phyloP scores from a whole-genome alignment of 2,113 vertebrate species.

The Gnathonemus longibarbis region DNA sequence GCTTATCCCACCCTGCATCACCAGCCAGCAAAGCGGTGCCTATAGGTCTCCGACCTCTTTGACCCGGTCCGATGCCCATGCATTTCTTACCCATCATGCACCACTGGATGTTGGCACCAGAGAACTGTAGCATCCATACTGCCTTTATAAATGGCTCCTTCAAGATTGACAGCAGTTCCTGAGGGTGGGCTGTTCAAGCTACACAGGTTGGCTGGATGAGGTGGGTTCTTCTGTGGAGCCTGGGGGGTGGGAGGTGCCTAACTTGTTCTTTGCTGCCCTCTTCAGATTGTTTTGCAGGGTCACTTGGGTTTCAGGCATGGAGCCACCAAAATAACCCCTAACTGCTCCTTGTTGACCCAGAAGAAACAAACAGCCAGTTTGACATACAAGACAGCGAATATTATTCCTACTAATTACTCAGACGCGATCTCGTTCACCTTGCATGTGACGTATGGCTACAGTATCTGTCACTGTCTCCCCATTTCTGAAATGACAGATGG shows the following conservation, averaged over 20 bases:
- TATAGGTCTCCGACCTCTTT: neutral
- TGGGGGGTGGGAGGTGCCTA: neutral
- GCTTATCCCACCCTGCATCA: neutral
- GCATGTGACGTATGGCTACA: conserved; percentile 34
- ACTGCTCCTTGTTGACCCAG: neutral
- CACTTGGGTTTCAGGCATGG: conserved; percentile 42
- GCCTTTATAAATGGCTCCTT: conserved; percentile 28
- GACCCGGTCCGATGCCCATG: neutral
- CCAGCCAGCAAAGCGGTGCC: neutral
- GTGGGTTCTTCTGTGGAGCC: neutral
- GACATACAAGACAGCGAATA: conserved; percentile 32
- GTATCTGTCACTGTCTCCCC: conserved; percentile 58
- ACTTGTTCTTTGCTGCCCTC: neutral
- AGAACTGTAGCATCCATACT: conserved; percentile 15
- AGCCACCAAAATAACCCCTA: conserved; percentile 36
- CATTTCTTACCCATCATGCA: conserved; percentile 40
- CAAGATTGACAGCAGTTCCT: conserved; percentile 24
- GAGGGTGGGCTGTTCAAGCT: neutral
- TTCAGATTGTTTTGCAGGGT: conserved; percentile 42
- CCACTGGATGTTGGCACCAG: conserved; percentile 21
- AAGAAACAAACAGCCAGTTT: conserved; percentile 12
- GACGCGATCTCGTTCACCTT: conserved; percentile 46
- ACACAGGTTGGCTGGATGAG: neutral
- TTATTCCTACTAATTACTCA: conserved; percentile 40
- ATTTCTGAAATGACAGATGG: conserved; percentile 50